A percentile compares a stretch with the other conserved stretches of the same genome.
Conservation (phyloP, 2,113 vertebrate species). For the Eulacestoma nigropectus region DNA sequence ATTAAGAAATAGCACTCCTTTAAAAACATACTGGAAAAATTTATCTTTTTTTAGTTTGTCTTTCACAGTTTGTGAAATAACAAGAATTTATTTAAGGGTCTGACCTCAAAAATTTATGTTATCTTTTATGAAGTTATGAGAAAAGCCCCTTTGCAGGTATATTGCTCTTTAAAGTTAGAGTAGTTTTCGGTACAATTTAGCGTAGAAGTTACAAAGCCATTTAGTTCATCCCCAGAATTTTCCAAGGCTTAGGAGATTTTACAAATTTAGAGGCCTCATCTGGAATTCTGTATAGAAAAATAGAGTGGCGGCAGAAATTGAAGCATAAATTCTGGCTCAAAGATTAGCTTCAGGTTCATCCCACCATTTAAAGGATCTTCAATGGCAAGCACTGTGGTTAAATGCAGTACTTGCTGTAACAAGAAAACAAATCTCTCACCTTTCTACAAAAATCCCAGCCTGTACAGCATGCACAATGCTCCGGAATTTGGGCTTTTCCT, state of each 20-base stretch:
- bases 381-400: not conserved
- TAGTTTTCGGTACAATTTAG: not conserved
- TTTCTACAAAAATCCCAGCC: slow-evolving; percentile 96
- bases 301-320: not conserved
- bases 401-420: not conserved
- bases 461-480: slow-evolving; percentile 98
- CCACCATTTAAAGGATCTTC: not conserved
- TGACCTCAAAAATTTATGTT: not conserved
- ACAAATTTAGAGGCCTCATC: not conserved
- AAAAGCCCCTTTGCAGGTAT: not conserved
- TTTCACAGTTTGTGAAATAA: not conserved
- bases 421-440: slow-evolving; percentile 61
- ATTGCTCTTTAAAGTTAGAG: not conserved
- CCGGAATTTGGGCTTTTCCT: slow-evolving; percentile 95
- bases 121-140: not conserved
- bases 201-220: not conserved
- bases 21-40: not conserved
- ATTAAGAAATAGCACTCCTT: not conserved
- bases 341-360: not conserved
- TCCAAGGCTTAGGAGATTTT: not conserved
- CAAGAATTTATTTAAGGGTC: not conserved
- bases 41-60: not conserved
- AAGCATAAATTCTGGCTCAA: not conserved
- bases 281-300: not conserved
- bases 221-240: not conserved